These are phyloP conservation scores for Drosophila greeni DNA, from an alignment of 2,888 invertebrate species.

Conservation along the genomic window DNA sequence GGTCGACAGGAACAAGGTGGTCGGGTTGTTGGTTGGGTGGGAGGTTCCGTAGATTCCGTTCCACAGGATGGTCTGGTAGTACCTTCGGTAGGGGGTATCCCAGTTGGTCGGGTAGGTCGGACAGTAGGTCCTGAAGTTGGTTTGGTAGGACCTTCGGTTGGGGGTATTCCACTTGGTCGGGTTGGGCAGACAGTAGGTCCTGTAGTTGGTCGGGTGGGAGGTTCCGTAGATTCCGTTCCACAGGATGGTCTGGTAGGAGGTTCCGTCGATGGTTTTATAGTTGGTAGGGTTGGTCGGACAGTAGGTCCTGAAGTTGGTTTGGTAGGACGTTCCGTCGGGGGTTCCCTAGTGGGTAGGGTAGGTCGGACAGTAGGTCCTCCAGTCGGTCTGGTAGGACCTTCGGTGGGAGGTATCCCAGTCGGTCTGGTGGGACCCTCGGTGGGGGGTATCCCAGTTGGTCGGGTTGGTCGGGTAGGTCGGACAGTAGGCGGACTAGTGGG, in stretches of 20 bases:
- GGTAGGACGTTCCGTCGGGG: too few relatives aligned
- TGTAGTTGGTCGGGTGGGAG: neutral
- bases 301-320: too few relatives aligned
- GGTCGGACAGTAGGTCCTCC: neutral
- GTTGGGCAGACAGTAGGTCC: too few relatives aligned
- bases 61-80: neutral
- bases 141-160: too few relatives aligned
- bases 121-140: too few relatives aligned
- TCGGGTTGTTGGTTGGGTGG: neutral
- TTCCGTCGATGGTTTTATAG: neutral
- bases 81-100: neutral
- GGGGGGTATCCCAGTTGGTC: neutral
- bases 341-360: too few relatives aligned
- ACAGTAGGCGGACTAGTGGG: neutral
- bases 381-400: neutral
- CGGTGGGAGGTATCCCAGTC: too few relatives aligned
- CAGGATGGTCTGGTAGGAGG: neutral
- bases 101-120: neutral
- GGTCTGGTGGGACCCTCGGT: too few relatives aligned
- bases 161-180: too few relatives aligned
- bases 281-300: neutral
- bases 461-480: too few relatives aligned
- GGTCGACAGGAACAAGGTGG: neutral
- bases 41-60: neutral
- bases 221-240: neutral